A percentile compares a stretch with the other conserved stretches of the same genome.
These are phyloP conservation scores for Andrena bucephala DNA, from an alignment of 2,888 invertebrate species.

Conservation along the genomic window DNA sequence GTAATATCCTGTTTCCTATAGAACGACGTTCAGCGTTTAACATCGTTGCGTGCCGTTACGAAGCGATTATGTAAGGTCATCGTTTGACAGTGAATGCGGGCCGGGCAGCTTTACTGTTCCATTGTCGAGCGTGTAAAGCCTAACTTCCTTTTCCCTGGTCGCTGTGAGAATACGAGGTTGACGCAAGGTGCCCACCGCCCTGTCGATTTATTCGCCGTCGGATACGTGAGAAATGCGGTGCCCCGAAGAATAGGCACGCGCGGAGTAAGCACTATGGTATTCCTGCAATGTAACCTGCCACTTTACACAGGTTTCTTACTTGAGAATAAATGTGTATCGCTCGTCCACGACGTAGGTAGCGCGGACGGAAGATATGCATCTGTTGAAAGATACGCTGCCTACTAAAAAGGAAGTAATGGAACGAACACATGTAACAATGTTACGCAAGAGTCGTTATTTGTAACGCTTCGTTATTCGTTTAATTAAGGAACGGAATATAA, in stretches of 20 bases:
- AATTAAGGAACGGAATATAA: too few relatives aligned
- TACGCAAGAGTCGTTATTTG: too few relatives aligned
- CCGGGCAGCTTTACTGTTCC: slow-evolving; percentile 52
- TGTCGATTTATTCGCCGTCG: slow-evolving; percentile 28
- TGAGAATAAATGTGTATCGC: background rate
- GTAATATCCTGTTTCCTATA: slow-evolving; percentile 48
- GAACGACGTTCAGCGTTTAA: slow-evolving; percentile 31
- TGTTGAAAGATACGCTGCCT: too few relatives aligned
- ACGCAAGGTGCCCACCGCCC: slow-evolving; percentile 23
- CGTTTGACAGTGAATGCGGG: slow-evolving; percentile 62
- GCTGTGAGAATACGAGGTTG: slow-evolving; percentile 38
- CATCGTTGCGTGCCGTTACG: slow-evolving; percentile 54
- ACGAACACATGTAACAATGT: too few relatives aligned
- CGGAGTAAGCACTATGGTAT: slow-evolving; percentile 16
- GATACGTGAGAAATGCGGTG: slow-evolving; percentile 20
- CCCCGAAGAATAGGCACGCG: slow-evolving; percentile 23
- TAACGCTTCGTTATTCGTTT: too few relatives aligned
- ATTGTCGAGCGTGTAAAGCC: slow-evolving; percentile 19
- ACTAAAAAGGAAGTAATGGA: too few relatives aligned
- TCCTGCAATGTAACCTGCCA: slow-evolving; percentile 22
- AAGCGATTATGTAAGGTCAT: slow-evolving; percentile 69
- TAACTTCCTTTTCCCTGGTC: slow-evolving; percentile 42
- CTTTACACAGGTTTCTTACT: slow-evolving; percentile 5
- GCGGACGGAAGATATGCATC: too few relatives aligned
- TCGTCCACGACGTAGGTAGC: background rate